Evolutionary conservation across 2,888 invertebrate genomes (phyloP).

Genomic region (Platypus cylindrus): DNA sequence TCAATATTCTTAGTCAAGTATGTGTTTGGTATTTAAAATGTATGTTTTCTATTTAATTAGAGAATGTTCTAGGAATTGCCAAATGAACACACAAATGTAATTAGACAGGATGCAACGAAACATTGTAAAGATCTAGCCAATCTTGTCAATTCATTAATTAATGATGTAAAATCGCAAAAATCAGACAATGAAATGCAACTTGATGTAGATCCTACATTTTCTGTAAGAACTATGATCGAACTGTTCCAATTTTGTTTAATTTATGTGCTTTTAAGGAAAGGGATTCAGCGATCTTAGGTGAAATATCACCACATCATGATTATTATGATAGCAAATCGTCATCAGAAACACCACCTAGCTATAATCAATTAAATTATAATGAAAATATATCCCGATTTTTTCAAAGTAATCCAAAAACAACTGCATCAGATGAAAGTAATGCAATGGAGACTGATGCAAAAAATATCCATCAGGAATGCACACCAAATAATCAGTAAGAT

Average conservation of each 20-base stretch:
- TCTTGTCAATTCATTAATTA: conserved; percentile 64
- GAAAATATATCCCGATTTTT: conserved; percentile 45
- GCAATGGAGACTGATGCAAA: conserved; percentile 35
- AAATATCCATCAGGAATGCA: conserved; percentile 23
- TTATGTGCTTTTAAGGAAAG: conserved; percentile 45
- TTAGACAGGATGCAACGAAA: conserved; percentile 52
- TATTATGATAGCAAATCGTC: conserved; percentile 68
- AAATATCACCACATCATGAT: conserved; percentile 75
- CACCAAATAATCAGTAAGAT: conserved; percentile 27
- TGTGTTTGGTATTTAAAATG: background rate
- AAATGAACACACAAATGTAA: conserved; percentile 28
- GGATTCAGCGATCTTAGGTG: conserved; percentile 71
- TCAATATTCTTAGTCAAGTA: conserved; percentile 53
- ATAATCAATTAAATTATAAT: conserved; percentile 75
- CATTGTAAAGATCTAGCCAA: conserved; percentile 59
- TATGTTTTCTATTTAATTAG: background rate
- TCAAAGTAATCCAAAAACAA: conserved; percentile 43
- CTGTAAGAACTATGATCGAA: conserved; percentile 39
- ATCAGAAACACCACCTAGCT: conserved; percentile 67
- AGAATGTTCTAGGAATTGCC: background rate
- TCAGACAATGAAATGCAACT: conserved; percentile 46
- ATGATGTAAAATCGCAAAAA: conserved; percentile 45
- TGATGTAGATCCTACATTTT: conserved; percentile 47
- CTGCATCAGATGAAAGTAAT: conserved; percentile 40
- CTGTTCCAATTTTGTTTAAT: background rate